Conservation (phyloP, 2,797 vertebrate species). For the Forpus xanthops region DNA sequence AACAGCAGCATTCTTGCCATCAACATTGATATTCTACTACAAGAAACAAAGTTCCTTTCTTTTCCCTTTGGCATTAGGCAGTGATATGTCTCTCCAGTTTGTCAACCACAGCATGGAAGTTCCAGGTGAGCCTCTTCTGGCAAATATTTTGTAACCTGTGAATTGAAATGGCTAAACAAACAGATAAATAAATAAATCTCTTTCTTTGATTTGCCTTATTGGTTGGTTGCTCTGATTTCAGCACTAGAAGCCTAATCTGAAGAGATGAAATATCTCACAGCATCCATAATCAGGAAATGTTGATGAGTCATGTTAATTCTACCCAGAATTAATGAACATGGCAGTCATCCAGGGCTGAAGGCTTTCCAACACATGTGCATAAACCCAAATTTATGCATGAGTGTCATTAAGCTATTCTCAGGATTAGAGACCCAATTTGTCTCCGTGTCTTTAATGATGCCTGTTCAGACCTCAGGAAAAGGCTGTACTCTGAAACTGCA, state of each 20-base stretch:
- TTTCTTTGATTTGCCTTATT: not conserved
- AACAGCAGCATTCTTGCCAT: not conserved
- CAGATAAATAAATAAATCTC: not conserved
- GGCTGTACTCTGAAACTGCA: not conserved
- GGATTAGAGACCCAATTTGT: not conserved
- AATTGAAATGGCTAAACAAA: not conserved
- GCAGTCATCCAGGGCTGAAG: not conserved
- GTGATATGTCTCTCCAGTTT: not conserved
- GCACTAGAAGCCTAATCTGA: not conserved
- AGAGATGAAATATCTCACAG: not conserved
- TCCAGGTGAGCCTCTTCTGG: not conserved
- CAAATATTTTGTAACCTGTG: not conserved
- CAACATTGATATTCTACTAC: not conserved
- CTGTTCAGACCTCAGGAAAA: not conserved
- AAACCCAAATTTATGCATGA: not conserved
- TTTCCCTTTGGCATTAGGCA: not conserved
- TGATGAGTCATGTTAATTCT: slow-evolving; percentile 9
- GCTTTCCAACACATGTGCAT: not conserved
- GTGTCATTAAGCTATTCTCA: not conserved
- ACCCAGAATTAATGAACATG: not conserved
- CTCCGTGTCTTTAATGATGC: not conserved
- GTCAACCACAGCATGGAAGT: not conserved
- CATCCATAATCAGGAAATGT: not conserved
- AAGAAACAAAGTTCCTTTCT: not conserved
- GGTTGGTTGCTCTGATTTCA: not conserved